Evolutionary conservation across 2,113 vertebrate genomes (phyloP), one percentile per base, ranked within the genome.

Genomic region (Tretioscincus oriximinensis): DNA sequence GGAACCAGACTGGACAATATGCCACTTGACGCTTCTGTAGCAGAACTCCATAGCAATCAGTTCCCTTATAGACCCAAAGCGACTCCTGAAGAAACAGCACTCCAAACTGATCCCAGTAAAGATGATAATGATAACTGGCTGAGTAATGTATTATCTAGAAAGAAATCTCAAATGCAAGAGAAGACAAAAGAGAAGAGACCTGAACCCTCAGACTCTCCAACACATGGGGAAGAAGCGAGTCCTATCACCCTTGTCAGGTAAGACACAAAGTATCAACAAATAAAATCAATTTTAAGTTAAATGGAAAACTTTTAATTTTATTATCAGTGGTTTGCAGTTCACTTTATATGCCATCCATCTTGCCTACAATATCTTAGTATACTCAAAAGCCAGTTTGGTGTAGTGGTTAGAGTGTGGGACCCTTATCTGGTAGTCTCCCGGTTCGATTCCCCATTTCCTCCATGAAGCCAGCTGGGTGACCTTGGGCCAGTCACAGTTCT

Each of bases 51-150:
- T 7, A 8, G 81, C 2, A 66, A 67, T 9, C 90, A 60, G 7
- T 58, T 86, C 21, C 29, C 68, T 47, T 76, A 67, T 3, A 82
- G 73, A 31, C 20, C 68, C 35, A 80, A 83, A 87, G 21, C 4
- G 0, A 80, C 58, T 0, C 0, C 82, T 18, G n/a, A 85, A 73
- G 78, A 82, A 84, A 4, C 87, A 66, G 45, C 3, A n/a, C 1
- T 67, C 16, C 73, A 90, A n/a, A 68, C 89, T 5, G 61, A 71
- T 76, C 41, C 54, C 0, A 26, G 75, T 4, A 88, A 92, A 1
- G 78, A 80, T 11, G 87, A 81, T 63, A 88, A 91, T n/a, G 94
- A 93, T 1, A 95, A 96, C 82, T 98, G 97, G 97, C 93, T 98
- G 84, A 84, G 88, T 4, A 89, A 93, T 9, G 94, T 91, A 5